A percentile compares a stretch with the other conserved stretches of the same genome.
Evolutionary conservation across 2,797 vertebrate genomes (phyloP).

Genomic region (Argyrosomus regius): DNA sequence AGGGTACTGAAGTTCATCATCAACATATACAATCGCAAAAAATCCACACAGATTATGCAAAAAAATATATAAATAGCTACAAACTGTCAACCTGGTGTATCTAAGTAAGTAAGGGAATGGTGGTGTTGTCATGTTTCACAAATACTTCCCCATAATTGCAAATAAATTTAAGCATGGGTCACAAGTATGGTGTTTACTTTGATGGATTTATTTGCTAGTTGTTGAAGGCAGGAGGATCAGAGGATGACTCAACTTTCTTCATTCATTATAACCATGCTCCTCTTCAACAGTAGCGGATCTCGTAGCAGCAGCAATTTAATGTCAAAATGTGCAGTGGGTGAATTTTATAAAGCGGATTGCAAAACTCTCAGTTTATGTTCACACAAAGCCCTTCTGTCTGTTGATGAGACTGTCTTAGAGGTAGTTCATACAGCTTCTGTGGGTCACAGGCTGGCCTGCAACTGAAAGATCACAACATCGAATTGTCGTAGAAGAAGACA

Average conservation of each 20-base stretch:
- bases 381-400: background rate
- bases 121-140: background rate
- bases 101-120: background rate
- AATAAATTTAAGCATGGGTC: background rate
- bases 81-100: too few relatives aligned
- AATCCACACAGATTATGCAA: background rate
- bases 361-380: background rate
- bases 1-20: background rate
- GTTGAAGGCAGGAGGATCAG: background rate
- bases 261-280: background rate
- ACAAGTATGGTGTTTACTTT: background rate
- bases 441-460: background rate
- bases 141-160: background rate
- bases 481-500: background rate
- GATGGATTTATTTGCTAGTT: background rate
- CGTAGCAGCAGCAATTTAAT: background rate
- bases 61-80: background rate
- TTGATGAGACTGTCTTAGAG: background rate
- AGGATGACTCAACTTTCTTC: background rate
- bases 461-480: background rate
- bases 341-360: background rate
- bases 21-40: background rate
- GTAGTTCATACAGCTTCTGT: background rate
- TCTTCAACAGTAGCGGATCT: background rate
- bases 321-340: background rate